A percentile compares a stretch with the other conserved stretches of the same genome.
Conservation (phyloP, 2,888 invertebrate species). For the Vannuccia rotundouncinata region DNA sequence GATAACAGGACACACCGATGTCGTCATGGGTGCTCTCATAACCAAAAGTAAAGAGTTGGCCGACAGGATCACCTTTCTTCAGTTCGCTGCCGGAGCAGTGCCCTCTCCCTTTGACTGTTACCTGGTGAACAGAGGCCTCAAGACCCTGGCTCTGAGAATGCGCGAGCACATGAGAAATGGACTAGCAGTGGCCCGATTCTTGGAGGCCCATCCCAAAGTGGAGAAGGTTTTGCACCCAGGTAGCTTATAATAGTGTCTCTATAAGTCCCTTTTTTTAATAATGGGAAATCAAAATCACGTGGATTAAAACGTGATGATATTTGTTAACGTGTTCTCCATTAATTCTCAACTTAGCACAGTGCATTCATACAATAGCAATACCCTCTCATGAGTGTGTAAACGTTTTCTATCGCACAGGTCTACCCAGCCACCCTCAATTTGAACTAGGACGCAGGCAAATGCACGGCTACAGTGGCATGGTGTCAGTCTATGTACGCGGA, state of each 20-base stretch:
- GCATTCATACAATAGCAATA: no score
- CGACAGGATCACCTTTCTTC: slow-evolving; percentile 70
- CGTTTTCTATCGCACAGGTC: no score
- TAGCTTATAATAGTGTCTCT: slow-evolving; percentile 40
- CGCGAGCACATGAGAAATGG: slow-evolving; percentile 55
- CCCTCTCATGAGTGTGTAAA: no score
- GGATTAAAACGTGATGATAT: no score
- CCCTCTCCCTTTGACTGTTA: slow-evolving; percentile 95
- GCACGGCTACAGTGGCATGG: slow-evolving; percentile 56
- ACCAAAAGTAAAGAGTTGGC: slow-evolving; percentile 69
- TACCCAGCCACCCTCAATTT: not conserved
- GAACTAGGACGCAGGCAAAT: slow-evolving; percentile 47
- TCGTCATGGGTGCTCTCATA: slow-evolving; percentile 84
- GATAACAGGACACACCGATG: slow-evolving; percentile 80
- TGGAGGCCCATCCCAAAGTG: slow-evolving; percentile 50
- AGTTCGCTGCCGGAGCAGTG: slow-evolving; percentile 80
- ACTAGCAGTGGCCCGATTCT: slow-evolving; percentile 51
- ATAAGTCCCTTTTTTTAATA: not conserved
- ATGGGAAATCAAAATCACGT: no score
- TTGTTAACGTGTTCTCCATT: no score
- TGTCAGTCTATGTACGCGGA: slow-evolving; percentile 54
- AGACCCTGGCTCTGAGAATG: slow-evolving; percentile 56
- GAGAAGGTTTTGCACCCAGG: slow-evolving; percentile 56
- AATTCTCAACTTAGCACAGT: no score
- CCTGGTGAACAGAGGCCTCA: slow-evolving; percentile 66